phyloP scores from a whole-genome alignment of 2,797 vertebrate species.

The Ctenochaetus hawaiiensis region DNA sequence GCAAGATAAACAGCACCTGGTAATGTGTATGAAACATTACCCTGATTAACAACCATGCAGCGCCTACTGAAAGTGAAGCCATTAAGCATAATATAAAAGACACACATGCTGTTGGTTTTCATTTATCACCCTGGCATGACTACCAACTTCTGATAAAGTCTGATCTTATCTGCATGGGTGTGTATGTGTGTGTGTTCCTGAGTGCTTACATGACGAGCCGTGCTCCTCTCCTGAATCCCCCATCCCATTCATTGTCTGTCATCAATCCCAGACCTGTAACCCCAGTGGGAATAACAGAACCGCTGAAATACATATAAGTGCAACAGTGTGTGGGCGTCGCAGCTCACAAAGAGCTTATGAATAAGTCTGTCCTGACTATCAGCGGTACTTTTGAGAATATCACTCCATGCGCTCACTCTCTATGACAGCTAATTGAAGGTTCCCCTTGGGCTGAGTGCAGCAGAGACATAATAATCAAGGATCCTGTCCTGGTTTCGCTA shows the following conservation, averaged over 20 bases:
- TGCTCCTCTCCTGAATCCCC: conserved; percentile 44
- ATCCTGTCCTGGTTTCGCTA: conserved; percentile 74
- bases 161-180: conserved; percentile 47
- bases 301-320: conserved; percentile 60
- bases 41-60: conserved; percentile 75
- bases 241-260: conserved; percentile 65
- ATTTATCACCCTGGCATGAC: conserved; percentile 76
- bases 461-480: conserved; percentile 88
- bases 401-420: conserved; percentile 57
- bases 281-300: conserved; percentile 71
- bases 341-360: conserved; percentile 78
- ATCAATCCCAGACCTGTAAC: conserved; percentile 64
- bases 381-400: conserved; percentile 71
- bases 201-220: conserved; percentile 2
- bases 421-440: conserved; percentile 83
- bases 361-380: conserved; percentile 75
- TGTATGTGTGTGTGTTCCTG: conserved; percentile 8
- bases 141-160: conserved; percentile 59
- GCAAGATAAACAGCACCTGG: conserved; percentile 75
- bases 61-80: conserved; percentile 74
- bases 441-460: conserved; percentile 77
- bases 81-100: conserved; percentile 84
- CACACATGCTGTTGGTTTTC: conserved; percentile 81
- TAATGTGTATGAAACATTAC: conserved; percentile 78
- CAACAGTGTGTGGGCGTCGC: conserved; percentile 72